These are phyloP conservation scores for Malachius bipustulatus DNA, from an alignment of 2,888 invertebrate genomes.

Conservation along the genomic window DNA sequence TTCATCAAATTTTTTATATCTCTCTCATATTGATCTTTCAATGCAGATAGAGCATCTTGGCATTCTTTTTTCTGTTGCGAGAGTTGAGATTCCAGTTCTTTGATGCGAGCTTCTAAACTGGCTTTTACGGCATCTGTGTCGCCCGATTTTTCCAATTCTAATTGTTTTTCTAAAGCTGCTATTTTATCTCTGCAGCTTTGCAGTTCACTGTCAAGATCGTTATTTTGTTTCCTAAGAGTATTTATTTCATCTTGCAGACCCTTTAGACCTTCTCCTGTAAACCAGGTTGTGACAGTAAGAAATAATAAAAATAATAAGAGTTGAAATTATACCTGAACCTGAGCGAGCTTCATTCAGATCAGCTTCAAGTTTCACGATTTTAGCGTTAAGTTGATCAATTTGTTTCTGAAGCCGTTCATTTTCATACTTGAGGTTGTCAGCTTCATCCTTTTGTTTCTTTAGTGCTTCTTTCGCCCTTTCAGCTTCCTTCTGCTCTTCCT, in stretches of 20 bases:
- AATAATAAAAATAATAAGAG: too few species aligned
- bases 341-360: background rate
- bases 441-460: slow-evolving; percentile 10
- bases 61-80: slow-evolving; percentile 27
- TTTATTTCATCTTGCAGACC: slow-evolving; percentile 1
- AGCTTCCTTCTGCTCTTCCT: slow-evolving; percentile 21
- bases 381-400: background rate
- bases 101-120: slow-evolving; percentile 16
- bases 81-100: slow-evolving; percentile 18
- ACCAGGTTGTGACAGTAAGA: too few species aligned
- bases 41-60: slow-evolving; percentile 26
- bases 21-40: slow-evolving; percentile 43
- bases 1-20: slow-evolving; percentile 42
- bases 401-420: slow-evolving; percentile 1
- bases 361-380: background rate
- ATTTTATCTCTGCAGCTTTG: slow-evolving; percentile 7
- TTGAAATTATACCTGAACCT: too few species aligned
- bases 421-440: background rate
- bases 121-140: slow-evolving; percentile 9
- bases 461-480: slow-evolving; percentile 22
- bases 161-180: slow-evolving; percentile 3
- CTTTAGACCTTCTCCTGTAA: background rate
- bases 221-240: background rate
- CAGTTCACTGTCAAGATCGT: slow-evolving; percentile 5
- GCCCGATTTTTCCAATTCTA: slow-evolving; percentile 6